Evolutionary conservation across 2,888 invertebrate species (phyloP).

Genomic region (Ephialtes manifestator): DNA sequence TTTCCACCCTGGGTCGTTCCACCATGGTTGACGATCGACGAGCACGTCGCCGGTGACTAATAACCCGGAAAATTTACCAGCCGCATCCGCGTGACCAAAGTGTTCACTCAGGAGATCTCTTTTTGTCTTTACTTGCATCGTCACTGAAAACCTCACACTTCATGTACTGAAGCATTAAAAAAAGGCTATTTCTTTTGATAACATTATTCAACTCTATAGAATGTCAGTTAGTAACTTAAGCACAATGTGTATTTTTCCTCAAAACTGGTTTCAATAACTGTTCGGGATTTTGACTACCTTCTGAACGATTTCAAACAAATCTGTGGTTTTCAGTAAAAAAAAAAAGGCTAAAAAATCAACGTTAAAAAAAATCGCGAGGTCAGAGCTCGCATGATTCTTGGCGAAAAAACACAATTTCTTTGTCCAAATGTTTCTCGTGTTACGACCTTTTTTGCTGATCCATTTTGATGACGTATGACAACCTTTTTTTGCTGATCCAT

Average conservation of each 20-base stretch:
- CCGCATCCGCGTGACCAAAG: slow-evolving; percentile 1
- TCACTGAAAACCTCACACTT: slow-evolving; percentile 1
- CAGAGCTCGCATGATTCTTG: too few relatives aligned
- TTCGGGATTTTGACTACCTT: background rate
- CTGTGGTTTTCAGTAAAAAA: too few relatives aligned
- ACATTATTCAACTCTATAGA: background rate
- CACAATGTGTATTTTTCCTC: background rate
- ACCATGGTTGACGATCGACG: slow-evolving; percentile 67
- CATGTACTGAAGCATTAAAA: background rate
- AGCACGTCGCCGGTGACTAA: slow-evolving; percentile 68
- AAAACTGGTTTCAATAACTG: background rate
- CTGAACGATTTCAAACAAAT: too few relatives aligned
- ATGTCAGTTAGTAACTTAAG: background rate
- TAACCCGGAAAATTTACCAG: slow-evolving; percentile 74
- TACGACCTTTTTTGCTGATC: too few relatives aligned
- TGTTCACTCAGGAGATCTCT: slow-evolving; percentile 10
- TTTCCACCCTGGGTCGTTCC: slow-evolving; percentile 22
- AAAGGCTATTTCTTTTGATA: background rate
- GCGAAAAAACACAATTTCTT: too few relatives aligned
- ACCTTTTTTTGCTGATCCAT: too few relatives aligned
- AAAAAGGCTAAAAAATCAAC: too few relatives aligned
- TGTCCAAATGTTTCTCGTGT: too few relatives aligned
- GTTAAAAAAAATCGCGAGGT: too few relatives aligned
- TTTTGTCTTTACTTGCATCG: slow-evolving; percentile 1
- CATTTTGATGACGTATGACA: too few relatives aligned